A percentile compares a stretch with the other conserved stretches of the same genome.
These are phyloP conservation scores for Tetheella fluctuosa DNA, from an alignment of 2,888 invertebrate genomes.

Conservation along the genomic window DNA sequence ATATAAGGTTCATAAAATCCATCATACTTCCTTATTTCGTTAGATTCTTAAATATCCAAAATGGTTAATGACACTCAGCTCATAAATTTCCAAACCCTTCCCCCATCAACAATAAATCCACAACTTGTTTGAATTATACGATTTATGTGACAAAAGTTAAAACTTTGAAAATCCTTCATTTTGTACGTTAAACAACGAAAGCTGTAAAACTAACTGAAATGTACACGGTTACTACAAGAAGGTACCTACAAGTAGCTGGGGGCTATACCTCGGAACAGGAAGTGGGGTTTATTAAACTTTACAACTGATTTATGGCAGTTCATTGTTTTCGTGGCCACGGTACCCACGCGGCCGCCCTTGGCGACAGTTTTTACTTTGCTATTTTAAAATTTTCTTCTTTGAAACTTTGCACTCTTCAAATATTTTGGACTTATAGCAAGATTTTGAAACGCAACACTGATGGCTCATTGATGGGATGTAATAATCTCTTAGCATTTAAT, in stretches of 20 bases:
- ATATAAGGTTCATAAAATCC: background rate
- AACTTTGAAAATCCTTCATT: slow-evolving; percentile 5
- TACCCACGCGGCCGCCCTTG: slow-evolving; percentile 34
- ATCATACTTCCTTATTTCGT: background rate
- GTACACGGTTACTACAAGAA: slow-evolving; percentile 3
- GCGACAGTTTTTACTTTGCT: slow-evolving; percentile 37
- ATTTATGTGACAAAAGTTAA: slow-evolving; percentile 7
- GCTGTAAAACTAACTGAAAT: slow-evolving; percentile 6
- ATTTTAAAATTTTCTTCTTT: slow-evolving; percentile 14
- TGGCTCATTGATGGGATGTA: too few relatives aligned
- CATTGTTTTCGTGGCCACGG: slow-evolving; percentile 61
- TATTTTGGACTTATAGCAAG: slow-evolving; percentile 19
- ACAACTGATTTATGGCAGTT: slow-evolving; percentile 70
- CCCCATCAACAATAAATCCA: slow-evolving; percentile 7
- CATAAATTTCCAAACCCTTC: slow-evolving; percentile 1
- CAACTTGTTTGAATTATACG: slow-evolving; percentile 9
- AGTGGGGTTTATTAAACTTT: slow-evolving; percentile 69
- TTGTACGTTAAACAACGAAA: slow-evolving; percentile 7
- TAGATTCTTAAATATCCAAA: background rate
- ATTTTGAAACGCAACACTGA: background rate
- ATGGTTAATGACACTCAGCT: slow-evolving; percentile 1
- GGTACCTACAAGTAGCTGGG: background rate
- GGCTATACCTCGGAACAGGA: slow-evolving; percentile 23
- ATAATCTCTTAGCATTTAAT: too few relatives aligned
- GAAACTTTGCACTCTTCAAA: slow-evolving; percentile 15